Conservation (phyloP, 2,797 vertebrate species). For the Hemitrygon akajei region DNA sequence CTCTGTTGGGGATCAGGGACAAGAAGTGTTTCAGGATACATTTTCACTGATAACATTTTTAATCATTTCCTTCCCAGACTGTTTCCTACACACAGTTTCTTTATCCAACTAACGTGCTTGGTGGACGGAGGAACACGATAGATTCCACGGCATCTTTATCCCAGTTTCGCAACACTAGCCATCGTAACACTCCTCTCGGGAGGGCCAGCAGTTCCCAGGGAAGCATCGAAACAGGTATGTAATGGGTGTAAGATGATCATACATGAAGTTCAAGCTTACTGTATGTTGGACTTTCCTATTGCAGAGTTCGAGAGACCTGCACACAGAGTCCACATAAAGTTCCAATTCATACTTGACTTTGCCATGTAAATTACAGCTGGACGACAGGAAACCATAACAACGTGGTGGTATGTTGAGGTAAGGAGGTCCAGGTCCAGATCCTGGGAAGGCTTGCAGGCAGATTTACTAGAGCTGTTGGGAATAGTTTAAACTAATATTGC, state of each 20-base stretch:
- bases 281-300: background rate
- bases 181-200: constrained; percentile 87
- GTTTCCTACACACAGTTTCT: constrained; percentile 97
- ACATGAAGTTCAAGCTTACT: background rate
- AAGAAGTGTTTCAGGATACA: background rate
- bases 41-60: background rate
- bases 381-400: background rate
- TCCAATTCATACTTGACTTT: background rate
- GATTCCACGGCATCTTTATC: constrained; percentile 94
- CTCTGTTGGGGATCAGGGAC: no score
- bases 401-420: background rate
- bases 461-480: no score
- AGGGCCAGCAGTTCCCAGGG: constrained; percentile 93
- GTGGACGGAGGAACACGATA: constrained; percentile 86
- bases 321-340: no score
- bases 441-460: no score
- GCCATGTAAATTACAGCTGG: background rate
- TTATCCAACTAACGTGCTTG: constrained; percentile 87
- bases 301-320: background rate
- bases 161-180: constrained; percentile 87
- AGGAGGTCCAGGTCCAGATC: no score
- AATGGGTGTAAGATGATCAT: background rate
- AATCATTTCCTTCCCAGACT: constrained; percentile 62
- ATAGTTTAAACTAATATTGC: no score
- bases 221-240: constrained; percentile 84